A percentile compares a stretch with the other conserved stretches of the same genome.
phyloP scores from a whole-genome alignment of 2,888 invertebrate genomes.

The Scaptomyza reducta region DNA sequence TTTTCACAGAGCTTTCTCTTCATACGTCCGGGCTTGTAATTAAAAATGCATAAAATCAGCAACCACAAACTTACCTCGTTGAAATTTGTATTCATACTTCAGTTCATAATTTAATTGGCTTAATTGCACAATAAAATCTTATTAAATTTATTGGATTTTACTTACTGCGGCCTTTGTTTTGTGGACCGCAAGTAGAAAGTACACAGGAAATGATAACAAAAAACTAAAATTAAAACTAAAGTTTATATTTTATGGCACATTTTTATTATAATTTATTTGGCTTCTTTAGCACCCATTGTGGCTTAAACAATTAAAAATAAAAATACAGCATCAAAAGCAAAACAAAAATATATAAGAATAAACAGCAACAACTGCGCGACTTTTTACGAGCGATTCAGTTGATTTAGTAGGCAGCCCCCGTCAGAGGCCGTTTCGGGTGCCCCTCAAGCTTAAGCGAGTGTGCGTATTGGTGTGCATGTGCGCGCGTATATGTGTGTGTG shows the following conservation, averaged over 20 bases:
- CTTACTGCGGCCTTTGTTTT: slow-evolving; percentile 19
- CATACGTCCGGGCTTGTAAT: slow-evolving; percentile 35
- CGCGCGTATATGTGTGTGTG: slow-evolving; percentile 44
- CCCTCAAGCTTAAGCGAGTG: slow-evolving; percentile 19
- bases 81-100: slow-evolving; percentile 51
- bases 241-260: slow-evolving; percentile 60
- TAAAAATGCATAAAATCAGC: slow-evolving; percentile 62
- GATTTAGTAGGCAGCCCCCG: slow-evolving; percentile 73
- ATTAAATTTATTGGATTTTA: slow-evolving; percentile 69
- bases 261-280: slow-evolving; percentile 71
- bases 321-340: slow-evolving; percentile 30
- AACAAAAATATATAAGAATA: slow-evolving; percentile 11
- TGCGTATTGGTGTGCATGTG: not conserved
- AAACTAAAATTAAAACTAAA: slow-evolving; percentile 32
- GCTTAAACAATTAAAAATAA: slow-evolving; percentile 79
- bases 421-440: slow-evolving; percentile 59
- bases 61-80: slow-evolving; percentile 50
- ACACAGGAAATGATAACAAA: slow-evolving; percentile 60
- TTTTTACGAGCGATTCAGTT: slow-evolving; percentile 78
- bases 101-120: slow-evolving; percentile 75
- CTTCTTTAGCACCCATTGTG: slow-evolving; percentile 81
- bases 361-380: slow-evolving; percentile 51
- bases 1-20: too few species aligned
- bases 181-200: slow-evolving; percentile 46
- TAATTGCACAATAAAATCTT: slow-evolving; percentile 64